phyloP scores from a whole-genome alignment of 2,888 invertebrate species.

The Germaria angustata region DNA sequence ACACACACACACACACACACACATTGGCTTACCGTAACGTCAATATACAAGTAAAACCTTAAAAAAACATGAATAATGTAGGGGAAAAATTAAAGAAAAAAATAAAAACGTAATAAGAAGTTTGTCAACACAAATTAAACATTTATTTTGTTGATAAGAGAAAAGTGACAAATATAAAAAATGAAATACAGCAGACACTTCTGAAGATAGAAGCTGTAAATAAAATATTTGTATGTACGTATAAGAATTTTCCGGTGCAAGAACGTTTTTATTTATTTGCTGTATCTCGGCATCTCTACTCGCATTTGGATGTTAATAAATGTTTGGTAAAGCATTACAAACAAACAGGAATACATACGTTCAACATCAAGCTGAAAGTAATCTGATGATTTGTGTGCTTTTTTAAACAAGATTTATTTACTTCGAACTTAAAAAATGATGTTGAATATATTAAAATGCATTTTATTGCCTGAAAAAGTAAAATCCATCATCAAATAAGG shows the following conservation, averaged over 20 bases:
- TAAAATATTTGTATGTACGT: neutral
- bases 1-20: constrained; percentile 26
- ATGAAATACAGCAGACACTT: constrained; percentile 26
- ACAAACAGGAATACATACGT: constrained; percentile 15
- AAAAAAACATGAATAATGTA: neutral
- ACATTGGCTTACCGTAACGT: constrained; percentile 44
- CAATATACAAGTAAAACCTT: constrained; percentile 10
- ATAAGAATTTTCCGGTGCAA: neutral
- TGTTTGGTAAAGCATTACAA: constrained; percentile 40
- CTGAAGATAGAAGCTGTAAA: constrained; percentile 35
- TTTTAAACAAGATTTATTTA: constrained; percentile 11
- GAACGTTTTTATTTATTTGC: constrained; percentile 6
- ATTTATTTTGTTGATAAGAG: constrained; percentile 57
- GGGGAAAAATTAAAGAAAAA: neutral
- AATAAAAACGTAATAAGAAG: constrained; percentile 40
- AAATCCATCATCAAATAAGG: constrained; percentile 1
- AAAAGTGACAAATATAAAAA: neutral
- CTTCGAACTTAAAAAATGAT: neutral
- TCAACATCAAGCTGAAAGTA: constrained; percentile 17
- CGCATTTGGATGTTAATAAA: constrained; percentile 48
- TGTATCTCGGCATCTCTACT: constrained; percentile 40
- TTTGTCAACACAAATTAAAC: constrained; percentile 64
- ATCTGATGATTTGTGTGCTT: constrained; percentile 32
- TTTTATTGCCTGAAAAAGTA: neutral
- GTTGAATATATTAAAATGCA: neutral